Evolutionary conservation across 2,113 vertebrate species (phyloP).

Genomic region (Albula glossodonta): DNA sequence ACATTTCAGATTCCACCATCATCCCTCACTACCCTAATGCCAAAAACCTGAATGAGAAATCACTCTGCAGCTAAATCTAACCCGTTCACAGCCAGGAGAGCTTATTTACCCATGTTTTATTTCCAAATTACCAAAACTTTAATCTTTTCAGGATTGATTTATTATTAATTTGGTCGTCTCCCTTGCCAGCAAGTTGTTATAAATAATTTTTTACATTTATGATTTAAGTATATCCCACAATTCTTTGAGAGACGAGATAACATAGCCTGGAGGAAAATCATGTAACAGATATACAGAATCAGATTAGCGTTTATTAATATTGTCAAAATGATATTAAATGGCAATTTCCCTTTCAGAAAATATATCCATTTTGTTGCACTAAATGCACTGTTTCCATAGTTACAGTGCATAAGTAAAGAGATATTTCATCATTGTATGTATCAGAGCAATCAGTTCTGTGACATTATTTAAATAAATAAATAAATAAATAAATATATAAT

Average conservation of each 20-base stretch:
- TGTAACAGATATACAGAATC: neutral
- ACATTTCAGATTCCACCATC: neutral
- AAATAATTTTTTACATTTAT: slow-evolving; percentile 57
- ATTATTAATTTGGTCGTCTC: slow-evolving; percentile 64
- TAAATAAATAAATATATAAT: slow-evolving; percentile 72
- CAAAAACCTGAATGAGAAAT: slow-evolving; percentile 59
- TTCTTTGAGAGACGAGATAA: neutral
- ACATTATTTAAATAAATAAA: slow-evolving; percentile 45
- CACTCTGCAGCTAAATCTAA: slow-evolving; percentile 64
- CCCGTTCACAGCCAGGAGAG: slow-evolving; percentile 66
- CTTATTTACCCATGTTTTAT: slow-evolving; percentile 57
- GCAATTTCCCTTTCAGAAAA: neutral
- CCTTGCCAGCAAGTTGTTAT: slow-evolving; percentile 61
- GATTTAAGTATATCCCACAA: slow-evolving; percentile 58
- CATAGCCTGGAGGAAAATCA: neutral
- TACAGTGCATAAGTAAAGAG: neutral
- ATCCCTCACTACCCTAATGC: slow-evolving; percentile 19
- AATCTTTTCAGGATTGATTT: slow-evolving; percentile 58
- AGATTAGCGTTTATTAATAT: neutral
- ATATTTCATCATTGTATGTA: neutral
- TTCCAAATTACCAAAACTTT: slow-evolving; percentile 52
- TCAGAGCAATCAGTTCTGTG: slow-evolving; percentile 68
- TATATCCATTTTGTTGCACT: neutral
- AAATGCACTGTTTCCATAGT: neutral
- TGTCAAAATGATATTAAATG: neutral